phyloP scores from a whole-genome alignment of 2,113 vertebrate species.

The Megaceryle maxima region DNA sequence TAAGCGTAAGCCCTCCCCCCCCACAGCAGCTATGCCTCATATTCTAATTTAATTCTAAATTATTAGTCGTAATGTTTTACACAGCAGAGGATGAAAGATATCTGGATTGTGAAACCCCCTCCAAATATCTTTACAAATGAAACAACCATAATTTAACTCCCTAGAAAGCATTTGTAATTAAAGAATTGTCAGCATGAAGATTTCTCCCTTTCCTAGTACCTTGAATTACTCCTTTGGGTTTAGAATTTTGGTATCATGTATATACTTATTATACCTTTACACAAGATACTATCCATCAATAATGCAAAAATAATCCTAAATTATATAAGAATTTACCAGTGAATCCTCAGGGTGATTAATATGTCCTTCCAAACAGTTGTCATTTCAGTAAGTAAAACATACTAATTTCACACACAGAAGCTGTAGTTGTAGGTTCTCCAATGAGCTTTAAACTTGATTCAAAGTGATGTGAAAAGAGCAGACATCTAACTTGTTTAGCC shows the following conservation, averaged over 20 bases:
- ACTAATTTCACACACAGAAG: not conserved
- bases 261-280: not conserved
- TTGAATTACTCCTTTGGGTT: not conserved
- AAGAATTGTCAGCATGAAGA: not conserved
- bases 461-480: not conserved
- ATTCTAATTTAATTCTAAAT: not conserved
- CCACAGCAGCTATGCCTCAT: not conserved
- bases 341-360: not conserved
- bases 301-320: slow-evolving; percentile 16
- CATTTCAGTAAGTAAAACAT: not conserved
- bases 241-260: not conserved
- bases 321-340: not conserved
- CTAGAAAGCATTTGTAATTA: not conserved
- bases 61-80: not conserved
- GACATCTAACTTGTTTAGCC: not conserved
- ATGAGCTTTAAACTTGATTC: not conserved
- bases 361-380: not conserved
- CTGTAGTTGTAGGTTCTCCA: not conserved
- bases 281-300: not conserved
- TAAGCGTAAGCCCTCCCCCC: not conserved
- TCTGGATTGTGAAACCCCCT: not conserved
- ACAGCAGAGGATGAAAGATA: not conserved
- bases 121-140: not conserved
- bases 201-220: not conserved
- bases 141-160: not conserved